Evolutionary conservation across 2,888 invertebrate genomes (phyloP).

Genomic region (Pachymerium ferrugineum): DNA sequence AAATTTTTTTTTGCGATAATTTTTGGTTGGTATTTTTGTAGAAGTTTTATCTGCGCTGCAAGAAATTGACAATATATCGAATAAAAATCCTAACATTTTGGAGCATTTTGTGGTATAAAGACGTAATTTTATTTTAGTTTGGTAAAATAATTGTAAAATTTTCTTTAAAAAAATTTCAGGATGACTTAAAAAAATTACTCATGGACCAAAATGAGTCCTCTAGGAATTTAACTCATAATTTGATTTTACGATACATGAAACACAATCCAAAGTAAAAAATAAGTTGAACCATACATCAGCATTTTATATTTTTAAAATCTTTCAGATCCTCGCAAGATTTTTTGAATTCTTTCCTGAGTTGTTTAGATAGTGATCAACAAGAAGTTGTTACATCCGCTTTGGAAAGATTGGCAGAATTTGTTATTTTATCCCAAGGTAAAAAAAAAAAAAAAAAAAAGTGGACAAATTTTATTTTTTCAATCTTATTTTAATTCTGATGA

Average conservation of each 20-base stretch:
- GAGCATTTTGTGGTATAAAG: slow-evolving; percentile 56
- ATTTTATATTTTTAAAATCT: background rate
- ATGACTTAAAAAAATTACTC: slow-evolving; percentile 55
- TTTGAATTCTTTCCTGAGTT: slow-evolving; percentile 70
- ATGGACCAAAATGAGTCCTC: slow-evolving; percentile 59
- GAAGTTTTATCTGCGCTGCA: slow-evolving; percentile 62
- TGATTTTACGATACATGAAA: slow-evolving; percentile 66
- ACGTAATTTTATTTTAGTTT: background rate
- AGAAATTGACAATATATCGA: slow-evolving; percentile 68
- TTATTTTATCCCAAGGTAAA: slow-evolving; percentile 66
- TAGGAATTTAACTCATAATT: slow-evolving; percentile 63
- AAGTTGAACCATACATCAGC: too few relatives aligned
- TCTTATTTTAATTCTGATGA: slow-evolving; percentile 38
- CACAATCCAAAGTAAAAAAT: slow-evolving; percentile 55
- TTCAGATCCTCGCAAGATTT: slow-evolving; percentile 53
- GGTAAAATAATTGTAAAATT: background rate
- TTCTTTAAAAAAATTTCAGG: slow-evolving; percentile 45
- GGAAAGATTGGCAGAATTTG: slow-evolving; percentile 75
- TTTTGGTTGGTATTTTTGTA: slow-evolving; percentile 42
- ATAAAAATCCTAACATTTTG: slow-evolving; percentile 62
- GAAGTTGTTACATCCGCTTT: slow-evolving; percentile 72
- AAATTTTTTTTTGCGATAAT: background rate
- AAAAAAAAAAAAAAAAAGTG: background rate
- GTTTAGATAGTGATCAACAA: slow-evolving; percentile 71
- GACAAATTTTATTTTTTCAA: background rate